Conservation (phyloP, 2,113 vertebrate genomes). For the Mesoclemmys tuberculata region DNA sequence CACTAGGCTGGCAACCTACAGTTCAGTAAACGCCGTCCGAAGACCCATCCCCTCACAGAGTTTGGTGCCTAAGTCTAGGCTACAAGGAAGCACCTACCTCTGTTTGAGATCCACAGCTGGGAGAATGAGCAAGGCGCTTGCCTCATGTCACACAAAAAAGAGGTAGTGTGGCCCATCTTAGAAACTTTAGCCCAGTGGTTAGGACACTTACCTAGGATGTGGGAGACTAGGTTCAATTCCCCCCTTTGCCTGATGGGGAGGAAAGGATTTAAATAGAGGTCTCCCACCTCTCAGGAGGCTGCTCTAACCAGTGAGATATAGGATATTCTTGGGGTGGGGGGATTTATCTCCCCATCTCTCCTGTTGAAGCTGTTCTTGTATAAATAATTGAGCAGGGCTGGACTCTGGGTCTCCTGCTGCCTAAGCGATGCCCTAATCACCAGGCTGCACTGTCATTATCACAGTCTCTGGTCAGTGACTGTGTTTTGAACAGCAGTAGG, state of each 20-base stretch:
- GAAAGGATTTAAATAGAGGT: background rate
- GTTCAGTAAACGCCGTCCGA: background rate
- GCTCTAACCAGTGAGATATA: background rate
- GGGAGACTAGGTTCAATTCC: background rate
- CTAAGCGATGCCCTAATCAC: background rate
- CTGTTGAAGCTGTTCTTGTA: background rate
- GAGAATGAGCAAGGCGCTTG: background rate
- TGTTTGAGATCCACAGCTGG: background rate
- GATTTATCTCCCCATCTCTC: background rate
- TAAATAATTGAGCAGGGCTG: background rate
- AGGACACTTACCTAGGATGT: background rate
- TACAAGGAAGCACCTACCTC: too few relatives aligned
- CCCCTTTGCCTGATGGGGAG: background rate
- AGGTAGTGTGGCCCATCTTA: background rate
- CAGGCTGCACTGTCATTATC: background rate
- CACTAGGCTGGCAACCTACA: background rate
- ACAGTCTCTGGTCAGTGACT: background rate
- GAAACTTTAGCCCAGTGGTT: background rate
- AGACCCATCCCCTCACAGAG: background rate
- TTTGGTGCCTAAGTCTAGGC: background rate
- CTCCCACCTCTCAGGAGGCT: background rate
- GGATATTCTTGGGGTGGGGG: background rate
- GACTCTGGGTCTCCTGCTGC: background rate
- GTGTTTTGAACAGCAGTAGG: background rate
- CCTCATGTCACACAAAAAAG: background rate